A percentile compares a stretch with the other conserved stretches of the same genome.
Evolutionary conservation across 2,113 vertebrate species (phyloP).

Genomic region (Menidia beryllina): DNA sequence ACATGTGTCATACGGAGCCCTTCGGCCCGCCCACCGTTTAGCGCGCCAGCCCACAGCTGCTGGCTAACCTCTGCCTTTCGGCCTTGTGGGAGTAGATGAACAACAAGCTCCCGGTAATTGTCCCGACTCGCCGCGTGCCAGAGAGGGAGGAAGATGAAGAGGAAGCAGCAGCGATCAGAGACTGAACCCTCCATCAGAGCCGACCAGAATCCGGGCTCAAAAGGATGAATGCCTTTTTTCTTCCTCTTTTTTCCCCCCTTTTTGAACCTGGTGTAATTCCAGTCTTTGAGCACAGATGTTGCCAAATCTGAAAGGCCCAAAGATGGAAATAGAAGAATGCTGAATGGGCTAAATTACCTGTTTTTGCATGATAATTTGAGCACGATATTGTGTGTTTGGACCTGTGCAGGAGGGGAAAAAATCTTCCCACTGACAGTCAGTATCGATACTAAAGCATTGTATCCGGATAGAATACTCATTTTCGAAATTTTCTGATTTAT

Average conservation of each 20-base stretch:
- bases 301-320: constrained; percentile 17
- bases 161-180: constrained; percentile 52
- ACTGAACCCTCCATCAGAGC: constrained; percentile 42
- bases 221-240: constrained; percentile 4
- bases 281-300: constrained; percentile 35
- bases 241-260: constrained; percentile 46
- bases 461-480: no score
- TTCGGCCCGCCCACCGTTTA: constrained; percentile 72
- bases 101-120: constrained; percentile 75
- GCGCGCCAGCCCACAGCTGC: constrained; percentile 78
- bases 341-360: constrained; percentile 19
- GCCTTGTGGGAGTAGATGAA: constrained; percentile 78
- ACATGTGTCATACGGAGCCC: constrained; percentile 67
- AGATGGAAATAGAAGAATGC: constrained; percentile 21
- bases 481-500: no score
- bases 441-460: no score
- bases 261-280: constrained; percentile 49
- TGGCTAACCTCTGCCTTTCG: constrained; percentile 73
- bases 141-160: constrained; percentile 59
- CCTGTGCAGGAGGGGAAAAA: neutral
- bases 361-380: neutral
- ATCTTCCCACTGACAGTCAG: constrained; percentile 55
- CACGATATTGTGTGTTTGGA: neutral
- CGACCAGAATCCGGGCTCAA: constrained; percentile 36
- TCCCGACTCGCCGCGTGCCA: constrained; percentile 50